phyloP scores from a whole-genome alignment of 1,140 invertebrate genomes.

The Triops longicaudatus region DNA sequence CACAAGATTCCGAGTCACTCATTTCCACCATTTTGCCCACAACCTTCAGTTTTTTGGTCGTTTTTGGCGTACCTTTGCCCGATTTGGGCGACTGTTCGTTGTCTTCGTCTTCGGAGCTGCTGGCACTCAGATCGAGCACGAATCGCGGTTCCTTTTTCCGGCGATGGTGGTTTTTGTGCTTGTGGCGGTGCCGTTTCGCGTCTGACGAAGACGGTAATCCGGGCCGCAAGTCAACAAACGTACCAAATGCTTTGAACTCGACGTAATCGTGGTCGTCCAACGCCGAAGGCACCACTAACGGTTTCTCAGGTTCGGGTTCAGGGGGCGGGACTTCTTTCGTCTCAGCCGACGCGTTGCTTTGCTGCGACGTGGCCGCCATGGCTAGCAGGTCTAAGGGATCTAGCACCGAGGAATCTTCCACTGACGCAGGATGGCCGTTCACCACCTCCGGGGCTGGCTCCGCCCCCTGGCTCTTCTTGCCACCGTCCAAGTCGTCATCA shows the following conservation, averaged over 20 bases:
- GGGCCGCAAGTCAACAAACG: not conserved
- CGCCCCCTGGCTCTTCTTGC: not conserved
- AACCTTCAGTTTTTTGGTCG: conserved; percentile 9
- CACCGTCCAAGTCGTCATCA: conserved; percentile 26
- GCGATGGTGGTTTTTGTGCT: conserved; percentile 26
- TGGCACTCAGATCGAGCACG: conserved; percentile 25
- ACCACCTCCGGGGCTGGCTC: not conserved
- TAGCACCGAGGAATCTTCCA: not conserved
- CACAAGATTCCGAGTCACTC: conserved; percentile 23
- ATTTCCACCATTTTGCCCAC: conserved; percentile 21
- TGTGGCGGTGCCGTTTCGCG: conserved; percentile 13
- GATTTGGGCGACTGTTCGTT: not conserved
- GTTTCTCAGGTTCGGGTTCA: conserved; percentile 7
- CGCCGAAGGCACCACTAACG: not conserved
- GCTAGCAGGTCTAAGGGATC: conserved; percentile 24
- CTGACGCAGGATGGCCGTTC: not conserved
- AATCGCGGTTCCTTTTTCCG: conserved; percentile 25
- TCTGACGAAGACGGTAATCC: not conserved
- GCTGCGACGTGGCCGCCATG: conserved; percentile 25
- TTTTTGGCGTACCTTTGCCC: not conserved
- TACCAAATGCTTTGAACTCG: conserved; percentile 10
- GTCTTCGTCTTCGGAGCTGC: conserved; percentile 25
- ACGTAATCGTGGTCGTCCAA: conserved; percentile 27
- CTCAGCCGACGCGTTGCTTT: not conserved
- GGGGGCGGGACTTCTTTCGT: conserved; percentile 4